Base-by-base conservation (phyloP, 2,113 vertebrate species). In the Oryctolagus cuniculus region DNA sequence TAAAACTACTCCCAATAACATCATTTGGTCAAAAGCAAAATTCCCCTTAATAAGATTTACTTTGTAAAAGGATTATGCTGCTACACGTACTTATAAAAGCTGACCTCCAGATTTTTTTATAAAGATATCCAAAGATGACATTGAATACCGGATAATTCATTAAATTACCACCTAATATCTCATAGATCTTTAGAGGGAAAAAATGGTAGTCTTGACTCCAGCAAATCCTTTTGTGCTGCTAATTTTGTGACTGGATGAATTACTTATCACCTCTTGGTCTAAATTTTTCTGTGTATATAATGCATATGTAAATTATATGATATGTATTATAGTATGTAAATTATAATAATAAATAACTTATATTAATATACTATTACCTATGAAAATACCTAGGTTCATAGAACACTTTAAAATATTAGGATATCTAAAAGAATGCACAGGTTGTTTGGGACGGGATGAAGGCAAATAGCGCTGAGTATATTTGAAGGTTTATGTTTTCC, bases 211-310 rank as follows among this genome's bases (percentile, higher is more conserved):
- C 75, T 64, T 86, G 51, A 64, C 75, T 90, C 89, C 19, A 90
- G 38, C n/a, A 95, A 96, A 84, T 10, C 61, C 51, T 85, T 79
- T 5, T 31, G 12, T 88, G 10, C 25, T 72, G 72, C 19, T 80
- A 73, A 49, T 92, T 96, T 89, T 64, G 15, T 90, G 64, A 87
- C 87, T 94, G 61, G 90, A 92, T 87, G 79, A 80, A 92, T 70
- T 95, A 72, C 11, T 78, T 78, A 38, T 73, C 16, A 79, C 67
- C 6, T 53, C 24, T 91, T 75, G 92, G 6, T 19, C 66, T 96
- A 22, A 87, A 6, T 27, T 82, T 73, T 82, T 82, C 8, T 88
- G 19, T 85, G 49, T 55, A 21, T 82, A 70, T 10, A 94, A 72
- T 95, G 19, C 7, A 44, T 6, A 44, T 38, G 38, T 38, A 38